These are phyloP conservation scores for Neosalanx taihuensis DNA, from an alignment of 2,797 vertebrate genomes.

Conservation along the genomic window DNA sequence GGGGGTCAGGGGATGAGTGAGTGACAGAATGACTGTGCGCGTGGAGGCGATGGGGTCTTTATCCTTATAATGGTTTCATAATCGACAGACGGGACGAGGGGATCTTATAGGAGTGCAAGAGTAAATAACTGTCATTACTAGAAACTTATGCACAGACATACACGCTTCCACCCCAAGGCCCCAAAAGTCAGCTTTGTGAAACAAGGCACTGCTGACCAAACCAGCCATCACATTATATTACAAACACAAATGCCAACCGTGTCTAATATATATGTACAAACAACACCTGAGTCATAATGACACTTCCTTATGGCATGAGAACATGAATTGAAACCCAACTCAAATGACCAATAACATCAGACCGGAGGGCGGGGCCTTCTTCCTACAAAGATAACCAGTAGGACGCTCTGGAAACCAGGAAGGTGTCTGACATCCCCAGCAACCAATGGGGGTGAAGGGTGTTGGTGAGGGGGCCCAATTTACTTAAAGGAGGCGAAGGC, in stretches of 20 bases:
- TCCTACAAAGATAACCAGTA: background rate
- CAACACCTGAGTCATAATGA: background rate
- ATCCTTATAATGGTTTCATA: slow-evolving; percentile 22
- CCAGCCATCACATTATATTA: background rate
- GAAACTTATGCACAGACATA: slow-evolving; percentile 5
- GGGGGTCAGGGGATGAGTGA: slow-evolving; percentile 23
- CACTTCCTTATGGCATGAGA: background rate
- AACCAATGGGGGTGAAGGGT: background rate
- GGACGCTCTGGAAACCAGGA: background rate
- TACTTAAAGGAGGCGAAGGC: slow-evolving; percentile 74
- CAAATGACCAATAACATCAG: background rate
- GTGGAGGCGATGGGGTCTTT: slow-evolving; percentile 35
- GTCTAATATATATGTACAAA: slow-evolving; percentile 1
- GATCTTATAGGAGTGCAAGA: slow-evolving; percentile 9
- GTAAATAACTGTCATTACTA: slow-evolving; percentile 20
- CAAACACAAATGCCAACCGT: slow-evolving; percentile 7
- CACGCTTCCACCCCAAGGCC: background rate
- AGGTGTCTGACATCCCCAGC: background rate
- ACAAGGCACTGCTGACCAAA: background rate
- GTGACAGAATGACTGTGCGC: slow-evolving; percentile 13
- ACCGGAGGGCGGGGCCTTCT: background rate
- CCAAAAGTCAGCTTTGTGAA: background rate
- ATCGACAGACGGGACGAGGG: slow-evolving; percentile 33
- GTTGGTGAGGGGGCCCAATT: slow-evolving; percentile 10
- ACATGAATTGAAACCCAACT: slow-evolving; percentile 1